These are phyloP conservation scores for Macaca fascicularis DNA, from an alignment of 2,113 vertebrate species.

Conservation along the genomic window DNA sequence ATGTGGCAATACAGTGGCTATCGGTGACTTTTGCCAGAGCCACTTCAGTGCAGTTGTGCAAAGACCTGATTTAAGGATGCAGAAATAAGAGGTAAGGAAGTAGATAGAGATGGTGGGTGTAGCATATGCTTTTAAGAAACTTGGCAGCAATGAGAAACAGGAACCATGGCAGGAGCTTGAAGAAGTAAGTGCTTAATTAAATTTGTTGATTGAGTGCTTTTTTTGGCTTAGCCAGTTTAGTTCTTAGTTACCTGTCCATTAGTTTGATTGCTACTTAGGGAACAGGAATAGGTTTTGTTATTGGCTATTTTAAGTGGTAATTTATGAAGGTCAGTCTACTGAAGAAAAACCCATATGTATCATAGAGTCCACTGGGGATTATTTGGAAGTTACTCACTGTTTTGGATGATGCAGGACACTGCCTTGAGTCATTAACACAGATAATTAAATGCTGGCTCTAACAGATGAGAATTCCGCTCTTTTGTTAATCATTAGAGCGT, in stretches of 20 bases:
- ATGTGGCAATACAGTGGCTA: rapidly evolving
- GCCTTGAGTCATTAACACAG: constrained; percentile 19
- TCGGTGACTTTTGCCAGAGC: neutral
- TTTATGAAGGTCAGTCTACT: constrained; percentile 61
- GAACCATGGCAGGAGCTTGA: neutral
- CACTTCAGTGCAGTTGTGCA: neutral
- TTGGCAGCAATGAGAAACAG: no score
- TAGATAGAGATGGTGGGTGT: neutral
- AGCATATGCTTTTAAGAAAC: neutral
- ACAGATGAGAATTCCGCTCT: neutral
- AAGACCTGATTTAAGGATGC: neutral
- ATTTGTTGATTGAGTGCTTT: constrained; percentile 61
- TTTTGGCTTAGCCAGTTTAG: constrained; percentile 44
- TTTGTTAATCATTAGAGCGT: neutral
- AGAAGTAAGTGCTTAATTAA: constrained; percentile 57
- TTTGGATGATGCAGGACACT: neutral
- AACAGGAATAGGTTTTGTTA: constrained; percentile 56
- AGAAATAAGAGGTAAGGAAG: neutral
- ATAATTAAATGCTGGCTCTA: constrained; percentile 1
- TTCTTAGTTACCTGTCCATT: constrained; percentile 72
- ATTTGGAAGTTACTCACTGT: neutral
- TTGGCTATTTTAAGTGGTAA: constrained; percentile 59
- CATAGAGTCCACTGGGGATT: neutral
- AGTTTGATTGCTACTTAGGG: constrained; percentile 68
- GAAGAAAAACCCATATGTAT: constrained; percentile 47